phyloP scores from a whole-genome alignment of 2,113 vertebrate species.

The Podilymbus podiceps region DNA sequence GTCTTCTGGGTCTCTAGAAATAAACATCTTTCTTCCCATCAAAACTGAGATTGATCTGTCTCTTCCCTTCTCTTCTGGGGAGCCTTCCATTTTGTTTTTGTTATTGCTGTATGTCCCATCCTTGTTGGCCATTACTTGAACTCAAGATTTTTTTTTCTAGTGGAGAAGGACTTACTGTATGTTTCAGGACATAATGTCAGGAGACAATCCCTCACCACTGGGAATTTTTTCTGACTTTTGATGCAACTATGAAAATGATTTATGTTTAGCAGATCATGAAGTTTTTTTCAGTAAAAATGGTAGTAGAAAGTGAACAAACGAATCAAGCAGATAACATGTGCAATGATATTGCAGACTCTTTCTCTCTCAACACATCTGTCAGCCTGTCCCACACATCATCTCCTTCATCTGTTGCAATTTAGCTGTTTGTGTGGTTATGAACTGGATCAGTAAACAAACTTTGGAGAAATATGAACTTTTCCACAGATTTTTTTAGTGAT shows the following conservation, averaged over 20 bases:
- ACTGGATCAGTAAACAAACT: background rate
- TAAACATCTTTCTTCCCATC: background rate
- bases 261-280: background rate
- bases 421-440: background rate
- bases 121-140: background rate
- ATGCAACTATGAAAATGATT: background rate
- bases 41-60: background rate
- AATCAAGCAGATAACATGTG: background rate
- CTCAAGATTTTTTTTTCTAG: background rate
- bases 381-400: background rate
- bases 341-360: background rate
- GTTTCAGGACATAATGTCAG: background rate
- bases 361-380: background rate
- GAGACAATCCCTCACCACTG: background rate
- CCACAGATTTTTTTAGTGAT: background rate
- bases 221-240: background rate
- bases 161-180: background rate
- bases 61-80: background rate
- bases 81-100: background rate
- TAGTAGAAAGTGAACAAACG: background rate
- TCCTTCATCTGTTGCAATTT: background rate
- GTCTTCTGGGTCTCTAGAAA: background rate
- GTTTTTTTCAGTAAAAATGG: background rate
- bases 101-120: background rate
- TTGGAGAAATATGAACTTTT: background rate